A percentile compares a stretch with the other conserved stretches of the same genome.
Conservation (phyloP, 2,888 invertebrate species). For the Steromphala cineraria region DNA sequence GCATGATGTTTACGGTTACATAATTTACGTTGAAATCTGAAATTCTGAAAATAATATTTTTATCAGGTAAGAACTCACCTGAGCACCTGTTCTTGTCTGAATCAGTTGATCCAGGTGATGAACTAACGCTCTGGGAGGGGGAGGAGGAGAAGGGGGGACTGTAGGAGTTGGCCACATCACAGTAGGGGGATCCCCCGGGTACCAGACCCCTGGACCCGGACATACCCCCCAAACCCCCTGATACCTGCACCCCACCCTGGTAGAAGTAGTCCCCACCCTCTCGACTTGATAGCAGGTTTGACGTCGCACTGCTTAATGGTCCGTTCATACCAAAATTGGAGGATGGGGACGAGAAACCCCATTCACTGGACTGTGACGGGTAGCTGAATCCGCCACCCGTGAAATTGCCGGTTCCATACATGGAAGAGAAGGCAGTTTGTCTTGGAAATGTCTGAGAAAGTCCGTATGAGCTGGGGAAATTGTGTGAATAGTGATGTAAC, state of each 20-base stretch:
- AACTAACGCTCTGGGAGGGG: constrained; percentile 23
- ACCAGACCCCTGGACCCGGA: constrained; percentile 17
- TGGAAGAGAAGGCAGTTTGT: constrained; percentile 32
- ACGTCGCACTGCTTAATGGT: constrained; percentile 20
- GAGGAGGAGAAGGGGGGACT: constrained; percentile 28
- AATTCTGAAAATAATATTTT: neutral
- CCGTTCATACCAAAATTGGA: constrained; percentile 28
- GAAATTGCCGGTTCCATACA: constrained; percentile 35
- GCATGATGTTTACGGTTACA: neutral
- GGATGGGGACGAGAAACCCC: constrained; percentile 26
- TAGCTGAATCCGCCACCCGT: constrained; percentile 31
- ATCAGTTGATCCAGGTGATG: constrained; percentile 25
- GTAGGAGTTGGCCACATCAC: constrained; percentile 29
- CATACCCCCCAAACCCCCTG: constrained; percentile 20
- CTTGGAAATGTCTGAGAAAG: constrained; percentile 34
- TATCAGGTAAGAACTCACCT: neutral
- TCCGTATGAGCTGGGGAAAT: constrained; percentile 36
- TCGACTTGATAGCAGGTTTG: constrained; percentile 18
- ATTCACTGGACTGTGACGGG: constrained; percentile 32
- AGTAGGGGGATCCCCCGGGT: constrained; percentile 25
- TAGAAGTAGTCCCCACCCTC: constrained; percentile 26
- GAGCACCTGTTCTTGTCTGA: constrained; percentile 19
- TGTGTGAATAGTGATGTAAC: constrained; percentile 51
- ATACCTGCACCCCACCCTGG: constrained; percentile 28
- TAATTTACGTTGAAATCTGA: neutral